Percentiles rank a stretch among this genome's conserved stretches.
These are phyloP conservation scores for Rhinoraja longicauda DNA, from an alignment of 2,797 vertebrate species.

Conservation along the genomic window DNA sequence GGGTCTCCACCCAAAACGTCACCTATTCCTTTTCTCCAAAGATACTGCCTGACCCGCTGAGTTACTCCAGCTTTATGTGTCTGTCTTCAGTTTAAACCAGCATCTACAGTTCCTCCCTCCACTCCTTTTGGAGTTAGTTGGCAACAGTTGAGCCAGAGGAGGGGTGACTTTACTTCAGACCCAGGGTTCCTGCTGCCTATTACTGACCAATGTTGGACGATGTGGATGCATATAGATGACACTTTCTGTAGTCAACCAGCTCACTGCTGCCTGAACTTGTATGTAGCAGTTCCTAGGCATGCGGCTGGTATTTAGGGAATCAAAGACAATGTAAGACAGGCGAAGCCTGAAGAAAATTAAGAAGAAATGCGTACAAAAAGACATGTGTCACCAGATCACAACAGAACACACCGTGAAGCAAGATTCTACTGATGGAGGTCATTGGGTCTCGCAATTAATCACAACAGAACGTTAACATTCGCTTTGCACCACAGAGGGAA, in stretches of 20 bases:
- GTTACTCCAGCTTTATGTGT: no score
- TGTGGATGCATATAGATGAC: background rate
- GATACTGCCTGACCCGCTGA: no score
- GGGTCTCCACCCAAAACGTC: no score
- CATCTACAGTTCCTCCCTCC: no score
- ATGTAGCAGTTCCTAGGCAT: background rate
- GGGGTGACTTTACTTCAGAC: no score
- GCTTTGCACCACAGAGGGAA: background rate
- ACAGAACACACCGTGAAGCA: background rate
- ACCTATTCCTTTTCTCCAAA: no score
- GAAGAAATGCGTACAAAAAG: background rate
- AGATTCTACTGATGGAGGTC: slow-evolving; percentile 23
- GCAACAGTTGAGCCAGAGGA: background rate
- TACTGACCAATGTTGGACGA: background rate
- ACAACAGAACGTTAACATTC: slow-evolving; percentile 20
- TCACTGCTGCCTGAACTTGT: background rate
- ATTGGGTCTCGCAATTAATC: background rate
- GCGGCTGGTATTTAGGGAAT: background rate
- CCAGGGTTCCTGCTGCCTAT: background rate
- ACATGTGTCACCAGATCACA: background rate
- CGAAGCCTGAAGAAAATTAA: background rate
- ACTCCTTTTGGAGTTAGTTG: no score
- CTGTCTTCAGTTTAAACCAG: no score
- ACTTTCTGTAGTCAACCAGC: background rate
- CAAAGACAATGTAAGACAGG: background rate